A percentile compares a stretch with the other conserved stretches of the same genome.
phyloP scores from a whole-genome alignment of 2,888 invertebrate species.

The Sinodicranocentrus sp. region DNA sequence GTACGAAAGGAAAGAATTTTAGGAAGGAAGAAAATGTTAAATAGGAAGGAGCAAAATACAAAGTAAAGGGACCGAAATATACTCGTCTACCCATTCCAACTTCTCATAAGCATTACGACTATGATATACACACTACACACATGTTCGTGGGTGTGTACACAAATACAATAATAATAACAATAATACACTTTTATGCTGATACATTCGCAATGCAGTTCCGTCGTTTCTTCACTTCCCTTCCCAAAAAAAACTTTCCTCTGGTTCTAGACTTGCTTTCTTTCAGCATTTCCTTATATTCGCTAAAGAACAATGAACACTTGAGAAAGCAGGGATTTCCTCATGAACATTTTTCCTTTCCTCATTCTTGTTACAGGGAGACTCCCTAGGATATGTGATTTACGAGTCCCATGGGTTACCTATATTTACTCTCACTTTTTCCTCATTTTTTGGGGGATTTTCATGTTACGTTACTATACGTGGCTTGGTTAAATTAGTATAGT shows the following conservation, averaged over 20 bases:
- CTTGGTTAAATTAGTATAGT: no score
- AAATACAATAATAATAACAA: conserved; percentile 60
- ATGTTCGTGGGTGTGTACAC: background rate
- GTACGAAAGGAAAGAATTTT: no score
- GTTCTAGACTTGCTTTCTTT: conserved; percentile 50
- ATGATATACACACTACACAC: background rate
- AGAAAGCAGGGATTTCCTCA: conserved; percentile 26
- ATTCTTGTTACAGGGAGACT: conserved; percentile 18
- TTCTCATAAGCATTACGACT: no score
- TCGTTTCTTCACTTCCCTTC: conserved; percentile 31
- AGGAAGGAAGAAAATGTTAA: no score
- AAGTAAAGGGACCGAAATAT: no score
- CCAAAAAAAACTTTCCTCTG: conserved; percentile 10
- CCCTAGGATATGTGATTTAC: conserved; percentile 70
- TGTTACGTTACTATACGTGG: conserved; percentile 14
- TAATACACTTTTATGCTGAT: conserved; percentile 43
- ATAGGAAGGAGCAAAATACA: no score
- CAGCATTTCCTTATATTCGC: conserved; percentile 2
- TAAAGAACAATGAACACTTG: conserved; percentile 38
- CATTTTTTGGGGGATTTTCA: conserved; percentile 55
- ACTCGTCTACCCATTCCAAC: no score
- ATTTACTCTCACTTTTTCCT: conserved; percentile 72
- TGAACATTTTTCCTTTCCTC: conserved; percentile 29
- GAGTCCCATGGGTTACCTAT: conserved; percentile 68
- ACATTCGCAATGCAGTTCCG: background rate